Conservation (phyloP, 1,140 invertebrate species). For the Musca vetustissima region DNA sequence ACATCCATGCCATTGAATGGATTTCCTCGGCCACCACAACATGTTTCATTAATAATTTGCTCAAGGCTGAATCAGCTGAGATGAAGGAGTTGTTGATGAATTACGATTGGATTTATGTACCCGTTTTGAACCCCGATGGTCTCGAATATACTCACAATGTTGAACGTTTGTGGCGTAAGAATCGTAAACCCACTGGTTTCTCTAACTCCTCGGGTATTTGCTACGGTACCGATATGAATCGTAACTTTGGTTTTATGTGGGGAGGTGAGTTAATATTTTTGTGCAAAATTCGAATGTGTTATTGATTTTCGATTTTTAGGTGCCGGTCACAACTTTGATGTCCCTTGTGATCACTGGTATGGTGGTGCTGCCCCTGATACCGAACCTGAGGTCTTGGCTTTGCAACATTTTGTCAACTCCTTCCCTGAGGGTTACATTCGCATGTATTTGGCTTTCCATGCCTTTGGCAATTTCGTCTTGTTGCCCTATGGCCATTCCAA, state of each 20-base stretch:
- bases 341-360: constrained; percentile 69
- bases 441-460: constrained; percentile 62
- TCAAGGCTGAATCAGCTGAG: constrained; percentile 44
- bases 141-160: constrained; percentile 63
- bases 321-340: constrained; percentile 59
- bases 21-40: constrained; percentile 61
- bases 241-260: constrained; percentile 71
- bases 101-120: constrained; percentile 68
- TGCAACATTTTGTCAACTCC: constrained; percentile 61
- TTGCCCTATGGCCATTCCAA: constrained; percentile 60
- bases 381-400: constrained; percentile 69
- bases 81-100: constrained; percentile 51
- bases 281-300: too few relatives aligned
- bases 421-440: constrained; percentile 54
- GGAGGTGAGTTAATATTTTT: constrained; percentile 47
- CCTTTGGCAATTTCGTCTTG: constrained; percentile 58
- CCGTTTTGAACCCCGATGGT: constrained; percentile 73
- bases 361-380: constrained; percentile 72
- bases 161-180: constrained; percentile 59
- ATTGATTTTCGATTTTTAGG: background rate
- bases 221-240: constrained; percentile 67
- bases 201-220: constrained; percentile 53
- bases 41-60: constrained; percentile 59
- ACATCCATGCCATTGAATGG: constrained; percentile 62
- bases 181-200: constrained; percentile 47